phyloP scores from a whole-genome alignment of 1,140 invertebrate genomes.

The Nasonia longicornis region DNA sequence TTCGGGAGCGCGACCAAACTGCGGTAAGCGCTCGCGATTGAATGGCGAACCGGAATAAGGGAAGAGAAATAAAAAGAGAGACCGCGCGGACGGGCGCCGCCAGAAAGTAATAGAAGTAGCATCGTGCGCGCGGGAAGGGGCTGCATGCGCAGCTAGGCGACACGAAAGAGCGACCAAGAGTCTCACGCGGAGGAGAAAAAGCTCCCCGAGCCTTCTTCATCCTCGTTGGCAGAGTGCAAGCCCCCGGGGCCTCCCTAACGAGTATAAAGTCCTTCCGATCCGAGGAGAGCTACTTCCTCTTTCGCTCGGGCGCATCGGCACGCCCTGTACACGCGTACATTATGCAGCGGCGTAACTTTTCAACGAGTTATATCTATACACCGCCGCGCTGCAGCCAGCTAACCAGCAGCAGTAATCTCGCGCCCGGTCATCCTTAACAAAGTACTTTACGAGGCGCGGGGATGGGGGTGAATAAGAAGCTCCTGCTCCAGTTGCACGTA shows the following conservation, averaged over 20 bases:
- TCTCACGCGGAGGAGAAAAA: not conserved
- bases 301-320: not conserved
- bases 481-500: not conserved
- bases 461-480: not conserved
- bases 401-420: conserved; percentile 42
- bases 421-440: conserved; percentile 17
- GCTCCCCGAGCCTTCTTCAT: conserved; percentile 7
- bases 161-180: not conserved
- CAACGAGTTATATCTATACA: conserved; percentile 29
- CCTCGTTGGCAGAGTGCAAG: conserved; percentile 33
- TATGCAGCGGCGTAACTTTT: conserved; percentile 36
- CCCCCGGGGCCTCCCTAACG: conserved; percentile 41
- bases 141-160: too few relatives aligned
- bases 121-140: not conserved
- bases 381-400: too few relatives aligned
- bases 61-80: conserved; percentile 22
- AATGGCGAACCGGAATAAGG: not conserved
- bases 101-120: conserved; percentile 37
- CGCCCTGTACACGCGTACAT: not conserved
- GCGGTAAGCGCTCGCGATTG: not conserved
- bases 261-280: conserved; percentile 44
- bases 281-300: conserved; percentile 10
- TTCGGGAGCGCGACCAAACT: not conserved
- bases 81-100: not conserved
- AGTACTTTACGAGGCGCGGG: not conserved